Evolutionary conservation across 2,888 invertebrate genomes (phyloP).

Genomic region (Alentia gelatinosa): DNA sequence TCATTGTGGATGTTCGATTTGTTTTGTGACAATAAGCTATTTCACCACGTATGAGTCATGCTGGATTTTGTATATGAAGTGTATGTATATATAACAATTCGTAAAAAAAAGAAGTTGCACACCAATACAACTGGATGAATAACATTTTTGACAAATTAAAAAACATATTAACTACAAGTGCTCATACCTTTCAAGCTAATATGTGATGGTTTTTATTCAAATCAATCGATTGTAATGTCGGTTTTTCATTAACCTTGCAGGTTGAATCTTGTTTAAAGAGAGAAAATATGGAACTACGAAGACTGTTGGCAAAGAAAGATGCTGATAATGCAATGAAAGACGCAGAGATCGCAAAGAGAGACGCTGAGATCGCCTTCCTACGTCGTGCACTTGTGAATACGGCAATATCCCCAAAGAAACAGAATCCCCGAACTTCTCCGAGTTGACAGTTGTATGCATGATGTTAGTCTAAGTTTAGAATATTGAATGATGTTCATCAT

Average conservation of each 20-base stretch:
- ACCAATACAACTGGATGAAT: background rate
- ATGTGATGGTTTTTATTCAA: background rate
- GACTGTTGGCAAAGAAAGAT: background rate
- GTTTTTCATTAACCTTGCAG: background rate
- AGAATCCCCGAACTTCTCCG: too few species aligned
- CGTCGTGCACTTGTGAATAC: background rate
- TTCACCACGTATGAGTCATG: too few species aligned
- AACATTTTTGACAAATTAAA: background rate
- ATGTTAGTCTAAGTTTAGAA: too few species aligned
- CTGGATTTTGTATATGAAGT: too few species aligned
- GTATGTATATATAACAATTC: too few species aligned
- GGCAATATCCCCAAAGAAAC: background rate
- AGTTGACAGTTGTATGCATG: too few species aligned
- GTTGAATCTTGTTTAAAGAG: background rate
- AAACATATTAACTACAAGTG: background rate
- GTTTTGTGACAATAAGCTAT: too few species aligned
- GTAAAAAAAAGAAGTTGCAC: too few species aligned
- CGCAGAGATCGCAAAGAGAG: background rate
- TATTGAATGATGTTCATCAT: too few species aligned
- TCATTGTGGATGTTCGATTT: background rate
- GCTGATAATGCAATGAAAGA: background rate
- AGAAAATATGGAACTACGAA: background rate
- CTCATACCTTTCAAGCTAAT: too few species aligned
- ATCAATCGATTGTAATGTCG: background rate
- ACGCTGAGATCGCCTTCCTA: background rate